Base-by-base conservation (phyloP, 2,888 invertebrate species). In the Scrobipalpa atriplicella region DNA sequence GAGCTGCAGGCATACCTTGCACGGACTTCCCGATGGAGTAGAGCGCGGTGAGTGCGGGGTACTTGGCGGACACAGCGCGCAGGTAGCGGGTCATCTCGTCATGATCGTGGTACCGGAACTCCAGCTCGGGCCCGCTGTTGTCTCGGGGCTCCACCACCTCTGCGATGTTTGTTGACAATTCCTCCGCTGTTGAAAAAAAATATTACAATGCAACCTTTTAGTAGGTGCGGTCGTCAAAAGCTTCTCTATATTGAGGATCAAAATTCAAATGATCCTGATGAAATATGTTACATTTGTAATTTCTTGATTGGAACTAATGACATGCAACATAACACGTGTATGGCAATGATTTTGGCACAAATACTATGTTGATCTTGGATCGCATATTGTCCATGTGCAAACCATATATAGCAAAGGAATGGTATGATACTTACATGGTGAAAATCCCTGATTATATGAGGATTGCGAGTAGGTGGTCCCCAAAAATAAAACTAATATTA, bases 21-120 rank as follows among this genome's bases (percentile, higher is more conserved):
- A 98, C 97, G 39, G 98, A 97, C 87, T 98, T 97, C 68, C 98
- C 99, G 78, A 98, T 97, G 68, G 98, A 97, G 89, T 98, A 98
- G 39, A 99, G 93, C 0, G 98, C 97, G 0, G 98, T 98, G 72
- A 98, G 94, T 72, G 97, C 95, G 0, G 98, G 98, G 88, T 96
- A 97, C 62, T 94, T 94, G 16, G 96, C 95, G 67, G 96, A 97
- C 41, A 97, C 96, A 13, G 96, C 94, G 76, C 97, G 94, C 67
- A 99, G 90, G 86, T 96, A 97, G 73, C 95, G 94, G 52, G 97
- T 97, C 94, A 98, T 94, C 81, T 96, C 95, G 43, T 97, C 96
- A 82, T 97, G 97, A 86, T 97, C 95, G 84, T 98, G 98, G 86
- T 98, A 98, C 66, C 94, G 94, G 90, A 96, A 98, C 75, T 97